phyloP scores from a whole-genome alignment of 2,113 vertebrate species.

The Phylloscopus trochilus region DNA sequence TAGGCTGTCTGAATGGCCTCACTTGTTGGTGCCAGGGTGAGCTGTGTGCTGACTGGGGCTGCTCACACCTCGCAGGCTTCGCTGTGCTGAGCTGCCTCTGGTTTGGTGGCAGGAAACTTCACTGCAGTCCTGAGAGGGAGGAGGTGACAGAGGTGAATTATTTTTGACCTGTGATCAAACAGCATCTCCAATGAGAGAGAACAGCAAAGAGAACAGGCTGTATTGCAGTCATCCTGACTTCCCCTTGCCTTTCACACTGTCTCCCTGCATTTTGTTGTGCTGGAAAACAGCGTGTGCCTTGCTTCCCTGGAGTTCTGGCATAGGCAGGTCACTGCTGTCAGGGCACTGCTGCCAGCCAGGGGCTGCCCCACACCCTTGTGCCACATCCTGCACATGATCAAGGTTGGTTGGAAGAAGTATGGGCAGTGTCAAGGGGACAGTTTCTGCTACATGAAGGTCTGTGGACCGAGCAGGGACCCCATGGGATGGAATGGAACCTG shows the following conservation, averaged over 20 bases:
- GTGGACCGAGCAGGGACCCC: rapidly evolving
- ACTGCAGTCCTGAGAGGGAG: neutral
- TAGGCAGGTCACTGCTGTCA: neutral
- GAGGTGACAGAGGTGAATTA: neutral
- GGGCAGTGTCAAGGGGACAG: neutral
- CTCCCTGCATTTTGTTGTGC: neutral
- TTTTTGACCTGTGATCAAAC: neutral
- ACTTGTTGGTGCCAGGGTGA: neutral
- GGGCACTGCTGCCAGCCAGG: neutral
- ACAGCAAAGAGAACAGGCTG: neutral
- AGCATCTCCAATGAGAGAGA: neutral
- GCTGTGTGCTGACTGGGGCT: neutral
- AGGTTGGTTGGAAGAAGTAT: neutral
- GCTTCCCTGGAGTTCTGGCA: neutral
- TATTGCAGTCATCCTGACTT: neutral
- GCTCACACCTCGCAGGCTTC: neutral
- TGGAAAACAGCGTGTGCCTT: neutral
- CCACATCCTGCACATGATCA: rapidly evolving
- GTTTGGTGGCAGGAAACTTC: neutral
- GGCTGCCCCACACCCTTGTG: neutral
- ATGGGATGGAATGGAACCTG: neutral
- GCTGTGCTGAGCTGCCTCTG: neutral
- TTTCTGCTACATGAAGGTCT: neutral
- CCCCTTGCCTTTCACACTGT: neutral
- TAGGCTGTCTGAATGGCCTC: neutral